Evolutionary conservation across 2,797 vertebrate species (phyloP).

Genomic region (Thalassophryne amazonica): DNA sequence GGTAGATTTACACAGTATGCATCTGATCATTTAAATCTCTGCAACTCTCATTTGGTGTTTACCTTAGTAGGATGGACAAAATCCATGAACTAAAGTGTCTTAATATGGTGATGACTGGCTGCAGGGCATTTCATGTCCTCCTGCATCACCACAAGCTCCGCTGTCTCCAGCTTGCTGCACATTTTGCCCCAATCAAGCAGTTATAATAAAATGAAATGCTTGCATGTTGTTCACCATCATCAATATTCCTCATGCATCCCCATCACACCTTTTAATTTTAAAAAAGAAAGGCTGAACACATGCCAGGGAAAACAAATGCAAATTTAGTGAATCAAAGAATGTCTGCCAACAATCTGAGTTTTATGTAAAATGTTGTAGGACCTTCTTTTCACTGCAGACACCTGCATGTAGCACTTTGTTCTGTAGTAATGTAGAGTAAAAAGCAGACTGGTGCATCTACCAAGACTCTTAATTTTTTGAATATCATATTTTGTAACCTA

Average conservation of each 20-base stretch:
- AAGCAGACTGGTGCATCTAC: constrained; percentile 23
- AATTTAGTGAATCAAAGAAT: constrained; percentile 9
- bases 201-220: constrained; percentile 18
- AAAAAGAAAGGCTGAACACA: neutral
- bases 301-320: neutral
- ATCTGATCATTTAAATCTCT: constrained; percentile 18
- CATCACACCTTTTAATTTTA: neutral
- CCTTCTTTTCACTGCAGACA: neutral
- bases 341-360: neutral
- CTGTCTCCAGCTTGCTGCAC: neutral
- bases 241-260: constrained; percentile 13
- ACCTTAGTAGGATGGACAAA: neutral
- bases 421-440: neutral
- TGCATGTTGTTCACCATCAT: constrained; percentile 22
- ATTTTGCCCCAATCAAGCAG: constrained; percentile 22
- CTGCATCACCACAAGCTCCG: neutral
- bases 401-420: neutral
- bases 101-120: constrained; percentile 25
- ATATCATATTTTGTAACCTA: too few relatives aligned
- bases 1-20: constrained; percentile 6
- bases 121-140: neutral
- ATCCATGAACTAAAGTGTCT: constrained; percentile 21
- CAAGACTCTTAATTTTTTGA: neutral
- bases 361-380: neutral
- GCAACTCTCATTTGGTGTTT: neutral